Evolutionary conservation across 2,797 vertebrate species (phyloP).

Genomic region (Pempheris klunzingeri): DNA sequence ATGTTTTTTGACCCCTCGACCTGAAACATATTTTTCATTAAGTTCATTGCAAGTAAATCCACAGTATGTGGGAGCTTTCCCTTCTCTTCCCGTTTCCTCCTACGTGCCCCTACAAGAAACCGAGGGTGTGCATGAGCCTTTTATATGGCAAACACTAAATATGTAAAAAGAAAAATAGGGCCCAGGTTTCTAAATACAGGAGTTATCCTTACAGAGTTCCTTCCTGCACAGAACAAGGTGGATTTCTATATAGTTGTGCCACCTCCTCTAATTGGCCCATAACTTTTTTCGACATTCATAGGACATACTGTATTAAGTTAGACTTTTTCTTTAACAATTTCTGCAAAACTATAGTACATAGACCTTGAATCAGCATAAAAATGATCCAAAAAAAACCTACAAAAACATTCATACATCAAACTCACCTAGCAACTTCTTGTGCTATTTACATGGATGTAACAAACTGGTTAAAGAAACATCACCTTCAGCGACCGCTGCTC

Average conservation of each 20-base stretch:
- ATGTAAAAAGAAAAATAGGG: too few relatives aligned
- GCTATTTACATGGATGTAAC: not conserved
- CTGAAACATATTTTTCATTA: too few relatives aligned
- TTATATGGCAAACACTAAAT: too few relatives aligned
- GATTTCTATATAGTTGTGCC: not conserved
- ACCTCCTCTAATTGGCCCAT: not conserved
- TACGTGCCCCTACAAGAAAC: too few relatives aligned
- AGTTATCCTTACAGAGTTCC: too few relatives aligned
- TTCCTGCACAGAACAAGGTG: not conserved
- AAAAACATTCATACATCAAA: not conserved
- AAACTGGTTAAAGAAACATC: not conserved
- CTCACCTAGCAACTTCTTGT: not conserved
- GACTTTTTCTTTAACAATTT: not conserved
- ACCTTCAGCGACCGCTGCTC: conserved; percentile 62
- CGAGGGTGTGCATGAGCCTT: too few relatives aligned
- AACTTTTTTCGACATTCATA: not conserved
- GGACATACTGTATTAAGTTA: too few relatives aligned
- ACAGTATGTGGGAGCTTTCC: too few relatives aligned
- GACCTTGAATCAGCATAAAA: not conserved
- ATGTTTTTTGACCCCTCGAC: too few relatives aligned
- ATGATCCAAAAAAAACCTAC: not conserved
- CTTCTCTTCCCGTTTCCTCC: too few relatives aligned
- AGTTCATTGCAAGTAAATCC: too few relatives aligned
- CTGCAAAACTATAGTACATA: not conserved
- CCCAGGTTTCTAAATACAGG: too few relatives aligned